A percentile compares a stretch with the other conserved stretches of the same genome.
These are phyloP conservation scores for Dermolepida albohirtum DNA, from an alignment of 2,888 invertebrate species.

Conservation along the genomic window DNA sequence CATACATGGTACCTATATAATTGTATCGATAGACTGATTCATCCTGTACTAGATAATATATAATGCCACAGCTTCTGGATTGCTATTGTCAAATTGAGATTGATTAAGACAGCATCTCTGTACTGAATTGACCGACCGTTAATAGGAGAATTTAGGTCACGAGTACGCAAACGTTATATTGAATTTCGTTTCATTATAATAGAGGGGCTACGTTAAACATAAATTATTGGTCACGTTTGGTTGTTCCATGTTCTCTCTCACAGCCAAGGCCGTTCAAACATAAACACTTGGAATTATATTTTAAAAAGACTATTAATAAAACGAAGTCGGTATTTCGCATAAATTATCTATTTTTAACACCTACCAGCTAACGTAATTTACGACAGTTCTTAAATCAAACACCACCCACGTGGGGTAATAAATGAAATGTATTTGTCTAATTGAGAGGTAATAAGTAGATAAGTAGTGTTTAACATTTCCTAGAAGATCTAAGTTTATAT, in stretches of 20 bases:
- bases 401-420: too few relatives aligned
- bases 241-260: background rate
- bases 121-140: slow-evolving; percentile 4
- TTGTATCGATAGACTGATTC: background rate
- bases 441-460: too few relatives aligned
- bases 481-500: too few relatives aligned
- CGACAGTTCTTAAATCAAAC: too few relatives aligned
- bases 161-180: slow-evolving; percentile 13
- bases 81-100: slow-evolving; percentile 14
- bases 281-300: slow-evolving; percentile 1
- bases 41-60: background rate
- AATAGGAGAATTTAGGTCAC: slow-evolving; percentile 22
- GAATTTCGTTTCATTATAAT: slow-evolving; percentile 11
- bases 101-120: slow-evolving; percentile 1
- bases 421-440: too few relatives aligned
- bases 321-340: background rate
- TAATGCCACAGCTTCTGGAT: background rate
- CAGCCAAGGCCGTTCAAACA: background rate
- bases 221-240: slow-evolving; percentile 8
- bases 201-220: slow-evolving; percentile 5
- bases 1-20: too few relatives aligned
- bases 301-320: slow-evolving; percentile 14
- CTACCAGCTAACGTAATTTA: background rate
- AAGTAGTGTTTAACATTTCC: too few relatives aligned
- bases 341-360: slow-evolving; percentile 13